Base-by-base conservation (phyloP, 2,113 vertebrate genomes). In the Rutilus rutilus region DNA sequence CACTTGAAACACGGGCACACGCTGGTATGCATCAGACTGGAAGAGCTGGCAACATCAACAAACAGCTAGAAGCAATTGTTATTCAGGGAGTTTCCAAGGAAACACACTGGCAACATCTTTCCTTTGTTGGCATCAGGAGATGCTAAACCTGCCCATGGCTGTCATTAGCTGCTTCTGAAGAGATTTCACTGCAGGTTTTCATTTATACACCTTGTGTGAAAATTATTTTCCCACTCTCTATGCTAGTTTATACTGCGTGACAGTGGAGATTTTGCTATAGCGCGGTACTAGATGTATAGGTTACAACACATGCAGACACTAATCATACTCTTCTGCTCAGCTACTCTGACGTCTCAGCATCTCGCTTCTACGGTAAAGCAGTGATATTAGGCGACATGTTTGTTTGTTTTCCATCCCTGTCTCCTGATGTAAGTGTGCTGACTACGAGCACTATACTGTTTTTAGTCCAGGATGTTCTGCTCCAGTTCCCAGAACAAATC, bases 381-480 rank as follows among this genome's bases (percentile, higher is more conserved):
- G 45, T 69, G 79, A 67, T 52, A 52, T 69, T 42, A 67, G 62
- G 19, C 11, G 59, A 60, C 52, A 23, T 69, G 73, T 57, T 52
- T 86, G 67, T 82, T 76, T 52, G 67, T 82, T 76, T 52, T 64
- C 71, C 36, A 42, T 47, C 54, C 77, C 5, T 27, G 69, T 82
- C 69, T 81, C 39, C 19, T 25, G 10, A 27, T 78, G 42, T 39
- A 60, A 78, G 79, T 45, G 74, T 80, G 59, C 52, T n/a, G 27
- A 76, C 52, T 80, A 62, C 17, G 52, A 73, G 75, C 39, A 12
- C 59, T 64, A 81, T 33, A 65, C 42, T 73, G 73, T 88, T 88
- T 88, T 78, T 42, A 52, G 71, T 65, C 78, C 11, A 39, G n/a
- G 78, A 27, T 83, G 80, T 84, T 88, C 81, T 88, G 81, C 85